Conservation (phyloP, 30 jellyfish, hydroid and myxozoan genomes). For the Pseudorhiza aurosa region DNA sequence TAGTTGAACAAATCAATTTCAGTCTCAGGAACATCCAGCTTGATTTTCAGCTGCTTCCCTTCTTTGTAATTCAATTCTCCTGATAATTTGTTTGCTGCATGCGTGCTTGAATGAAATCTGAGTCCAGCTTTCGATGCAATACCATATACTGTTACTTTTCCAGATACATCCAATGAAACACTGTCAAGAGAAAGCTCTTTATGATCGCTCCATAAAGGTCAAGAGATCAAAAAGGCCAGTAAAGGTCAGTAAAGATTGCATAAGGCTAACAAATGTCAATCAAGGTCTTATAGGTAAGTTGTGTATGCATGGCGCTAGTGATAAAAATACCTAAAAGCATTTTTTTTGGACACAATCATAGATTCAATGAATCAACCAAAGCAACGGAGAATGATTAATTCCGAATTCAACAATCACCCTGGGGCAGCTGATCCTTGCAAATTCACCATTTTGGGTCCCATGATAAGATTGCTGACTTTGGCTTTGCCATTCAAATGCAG, state of each 20-base stretch:
- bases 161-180: slow-evolving; percentile 82
- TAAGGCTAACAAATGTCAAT: too few species aligned
- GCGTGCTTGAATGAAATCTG: slow-evolving; percentile 62
- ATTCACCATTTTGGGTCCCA: slow-evolving; percentile 80
- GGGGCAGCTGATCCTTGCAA: slow-evolving; percentile 77
- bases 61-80: slow-evolving; percentile 82
- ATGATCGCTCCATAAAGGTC: too few species aligned
- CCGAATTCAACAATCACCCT: too few species aligned
- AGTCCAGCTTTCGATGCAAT: slow-evolving; percentile 77
- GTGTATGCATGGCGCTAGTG: too few species aligned
- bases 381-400: too few species aligned
- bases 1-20: slow-evolving; percentile 64
- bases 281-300: too few species aligned
- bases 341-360: too few species aligned
- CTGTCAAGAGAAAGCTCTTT: slow-evolving; percentile 41
- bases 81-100: slow-evolving; percentile 56
- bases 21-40: slow-evolving; percentile 67
- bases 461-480: slow-evolving; percentile 57
- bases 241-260: too few species aligned
- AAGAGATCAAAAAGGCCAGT: too few species aligned
- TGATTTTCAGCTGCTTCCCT: slow-evolving; percentile 72
- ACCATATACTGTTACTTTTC: slow-evolving; percentile 84
- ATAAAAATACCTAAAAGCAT: too few species aligned
- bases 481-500: slow-evolving; percentile 74
- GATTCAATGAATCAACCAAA: too few species aligned